Base-by-base conservation (phyloP, 2,888 invertebrate genomes). In the Ptycholaimellus sp. region DNA sequence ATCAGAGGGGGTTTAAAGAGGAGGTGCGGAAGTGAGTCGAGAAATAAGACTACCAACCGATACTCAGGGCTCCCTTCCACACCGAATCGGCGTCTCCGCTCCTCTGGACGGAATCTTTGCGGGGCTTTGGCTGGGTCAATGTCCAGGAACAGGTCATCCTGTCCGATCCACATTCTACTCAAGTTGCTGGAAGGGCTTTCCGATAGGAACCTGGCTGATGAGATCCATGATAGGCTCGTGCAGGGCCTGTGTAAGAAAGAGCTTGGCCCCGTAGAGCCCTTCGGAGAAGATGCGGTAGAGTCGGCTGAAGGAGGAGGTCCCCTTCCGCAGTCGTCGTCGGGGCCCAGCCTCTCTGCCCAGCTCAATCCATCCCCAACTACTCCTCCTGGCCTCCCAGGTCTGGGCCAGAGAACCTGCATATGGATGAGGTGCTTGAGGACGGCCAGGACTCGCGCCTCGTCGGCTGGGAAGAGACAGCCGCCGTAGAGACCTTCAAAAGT, bases 231-330 rank as follows among this genome's bases (percentile, higher is more conserved):
- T 75, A 0, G 93, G 85, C 31, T 74, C 74, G 59, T 83, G 78
- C 11, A 93, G 67, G 0, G 85, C 79, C 1, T 85, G 79, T 2
- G 82, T 76, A 18, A 96, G 69, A 63, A 90, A 93, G 51, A 85
- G 53, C 49, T 83, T 77, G 1, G 85, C 80, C 1, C 83, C 76
- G 49, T 80, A 75, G 49, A 85, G 70, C 1, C 76, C 76, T 53
- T 90, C 90, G 36, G 77, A 76, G 54, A 83, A 76, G 36, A 77
- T 72, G 30, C 75, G 74, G 65, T 82, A 90, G 30, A 87, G 66
- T 11, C 74, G 69, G 13, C 78, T 72, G 54, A 90, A 79, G 3
- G 83, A 77, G 54, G 80, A 80, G 4, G 76, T 76, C 38, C 78
- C 78, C 29, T 76, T 72, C 19, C 79, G 71, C 30, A 93, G 66